Evolutionary conservation across 1,140 invertebrate species (phyloP), one percentile per base, ranked within the genome.

Genomic region (Cydia pomonella): DNA sequence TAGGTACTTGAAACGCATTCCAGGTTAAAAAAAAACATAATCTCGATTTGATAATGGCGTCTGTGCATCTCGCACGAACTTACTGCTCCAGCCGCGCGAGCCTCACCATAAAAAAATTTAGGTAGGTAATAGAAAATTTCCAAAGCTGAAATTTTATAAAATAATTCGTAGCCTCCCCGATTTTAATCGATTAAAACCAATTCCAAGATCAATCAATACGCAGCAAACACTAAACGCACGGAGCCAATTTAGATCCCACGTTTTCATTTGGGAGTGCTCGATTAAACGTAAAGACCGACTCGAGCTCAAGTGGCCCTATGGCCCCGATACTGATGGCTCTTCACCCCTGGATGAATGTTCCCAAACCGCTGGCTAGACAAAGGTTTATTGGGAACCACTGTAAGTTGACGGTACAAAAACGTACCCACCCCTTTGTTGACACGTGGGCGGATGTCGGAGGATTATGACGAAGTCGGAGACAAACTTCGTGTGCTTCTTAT

Each of bases 191-290:
- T 59, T 59, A 59, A 21, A 59, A 59, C 18, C 21, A 21, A 59
- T 53, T 53, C 53, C 53, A 59, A 10, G 53, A 44, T 44, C 41
- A 44, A 50, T 50, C n/a, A 18, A 50, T 50, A 50, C 47, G 47
- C 47, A 50, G 16, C 47, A 50, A 50, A 50, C 47, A n/a, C 47
- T n/a, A 44, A 44, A 59, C 53, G 21, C 21, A 59, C 53, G 53
- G 18, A 23, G 53, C 9, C 53, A 59, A 23, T 59, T 59, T 23
- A 59, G 53, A 59, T 12, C 47, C 47, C 53, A 59, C 53, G 53
- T 59, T 59, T 50, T 59, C 53, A 59, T 59, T 59, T 59, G 53
- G 53, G 21, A 23, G 53, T 23, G 53, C 53, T 59, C 53, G 53
- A 59, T 59, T 59, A 59, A 59, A 59, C 53, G 18, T 23, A 23